phyloP scores from a whole-genome alignment of 30 jellyfish, hydroid and myxozoan genomes.

The Rhopilema esculentum region DNA sequence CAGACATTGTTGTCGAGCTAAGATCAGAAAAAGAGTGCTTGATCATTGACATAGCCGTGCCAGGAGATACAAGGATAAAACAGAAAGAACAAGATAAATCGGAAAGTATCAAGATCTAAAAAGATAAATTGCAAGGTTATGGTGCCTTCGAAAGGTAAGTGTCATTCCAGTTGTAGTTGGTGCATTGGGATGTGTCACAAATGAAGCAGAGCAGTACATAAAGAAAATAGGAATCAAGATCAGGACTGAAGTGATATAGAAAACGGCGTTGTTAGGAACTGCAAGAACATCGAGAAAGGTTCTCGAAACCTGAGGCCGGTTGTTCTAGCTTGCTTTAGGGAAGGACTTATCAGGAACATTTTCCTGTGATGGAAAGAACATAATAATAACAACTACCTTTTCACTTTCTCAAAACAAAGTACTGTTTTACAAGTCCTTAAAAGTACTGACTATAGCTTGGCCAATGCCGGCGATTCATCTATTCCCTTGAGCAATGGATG shows the following conservation, averaged over 20 bases:
- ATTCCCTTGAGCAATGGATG: no score
- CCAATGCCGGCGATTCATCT: no score
- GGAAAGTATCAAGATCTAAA: no score
- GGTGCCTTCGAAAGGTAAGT: conserved; percentile 32
- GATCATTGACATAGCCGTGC: conserved; percentile 46
- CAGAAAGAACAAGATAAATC: no score
- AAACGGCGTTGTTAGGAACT: conserved; percentile 14
- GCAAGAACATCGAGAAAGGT: conserved; percentile 45
- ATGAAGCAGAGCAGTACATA: conserved; percentile 19
- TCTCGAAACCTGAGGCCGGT: conserved; percentile 42
- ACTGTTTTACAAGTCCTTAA: no score
- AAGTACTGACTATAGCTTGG: no score
- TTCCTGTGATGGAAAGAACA: not conserved
- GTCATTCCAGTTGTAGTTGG: conserved; percentile 50
- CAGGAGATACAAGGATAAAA: no score
- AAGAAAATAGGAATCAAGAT: conserved; percentile 43
- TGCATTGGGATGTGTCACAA: conserved; percentile 42
- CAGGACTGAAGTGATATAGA: conserved; percentile 46
- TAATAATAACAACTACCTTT: no score
- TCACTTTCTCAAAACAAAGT: no score
- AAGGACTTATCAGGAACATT: conserved; percentile 26
- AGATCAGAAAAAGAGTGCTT: conserved; percentile 11
- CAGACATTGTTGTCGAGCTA: conserved; percentile 35
- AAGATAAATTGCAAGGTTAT: no score
- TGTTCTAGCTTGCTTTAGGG: conserved; percentile 24